Evolutionary conservation across 2,797 vertebrate species (phyloP).

Genomic region (Lates japonicus): DNA sequence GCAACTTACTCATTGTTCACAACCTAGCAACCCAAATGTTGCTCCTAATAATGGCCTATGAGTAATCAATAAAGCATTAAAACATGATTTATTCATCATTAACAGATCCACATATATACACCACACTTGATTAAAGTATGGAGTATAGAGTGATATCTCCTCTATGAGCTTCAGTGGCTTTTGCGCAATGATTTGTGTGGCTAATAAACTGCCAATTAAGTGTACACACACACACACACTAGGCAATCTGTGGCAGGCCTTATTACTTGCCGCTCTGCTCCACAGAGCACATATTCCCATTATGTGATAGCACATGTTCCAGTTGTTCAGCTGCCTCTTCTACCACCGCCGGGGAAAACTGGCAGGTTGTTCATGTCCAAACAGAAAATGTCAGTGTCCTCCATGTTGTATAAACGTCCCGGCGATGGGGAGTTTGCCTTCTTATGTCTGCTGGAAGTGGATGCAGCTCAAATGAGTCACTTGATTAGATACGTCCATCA

Average conservation of each 20-base stretch:
- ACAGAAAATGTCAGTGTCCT: conserved; percentile 23
- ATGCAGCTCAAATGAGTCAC: not conserved
- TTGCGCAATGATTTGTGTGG: not conserved
- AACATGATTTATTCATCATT: not conserved
- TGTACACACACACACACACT: not conserved
- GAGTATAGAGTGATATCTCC: not conserved
- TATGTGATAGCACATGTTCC: not conserved
- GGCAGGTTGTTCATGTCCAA: not conserved
- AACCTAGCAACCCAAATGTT: conserved; percentile 1
- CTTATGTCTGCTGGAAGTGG: not conserved
- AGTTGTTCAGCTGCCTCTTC: not conserved
- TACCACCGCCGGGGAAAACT: not conserved
- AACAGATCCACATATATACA: not conserved
- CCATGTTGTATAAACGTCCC: not conserved
- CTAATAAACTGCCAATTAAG: not conserved
- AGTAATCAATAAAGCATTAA: not conserved
- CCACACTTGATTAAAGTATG: not conserved
- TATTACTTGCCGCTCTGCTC: no score
- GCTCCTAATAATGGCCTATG: not conserved
- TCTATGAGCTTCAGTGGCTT: not conserved
- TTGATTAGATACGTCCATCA: not conserved
- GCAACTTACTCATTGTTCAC: not conserved
- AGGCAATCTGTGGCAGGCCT: not conserved
- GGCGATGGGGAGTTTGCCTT: not conserved
- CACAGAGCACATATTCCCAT: not conserved